These are phyloP conservation scores for Nasonovia ribisnigri DNA, from an alignment of 2,888 invertebrate genomes.

Conservation along the genomic window DNA sequence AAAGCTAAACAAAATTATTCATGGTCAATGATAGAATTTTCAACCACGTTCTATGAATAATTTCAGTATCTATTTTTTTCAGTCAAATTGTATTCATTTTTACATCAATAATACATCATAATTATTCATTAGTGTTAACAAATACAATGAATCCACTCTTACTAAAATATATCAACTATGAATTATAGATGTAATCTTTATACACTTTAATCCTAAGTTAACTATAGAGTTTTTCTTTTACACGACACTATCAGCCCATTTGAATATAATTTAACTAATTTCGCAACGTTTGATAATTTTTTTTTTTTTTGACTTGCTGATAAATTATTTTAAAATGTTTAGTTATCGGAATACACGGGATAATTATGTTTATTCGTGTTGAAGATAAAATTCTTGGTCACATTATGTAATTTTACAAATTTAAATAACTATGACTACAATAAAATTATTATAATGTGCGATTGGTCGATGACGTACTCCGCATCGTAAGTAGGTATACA, in stretches of 20 bases:
- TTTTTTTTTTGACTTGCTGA: neutral
- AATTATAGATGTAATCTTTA: neutral
- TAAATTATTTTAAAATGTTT: neutral
- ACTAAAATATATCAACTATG: neutral
- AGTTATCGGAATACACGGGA: neutral
- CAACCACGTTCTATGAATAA: neutral
- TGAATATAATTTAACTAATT: neutral
- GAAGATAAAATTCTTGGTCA: neutral
- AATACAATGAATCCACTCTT: neutral
- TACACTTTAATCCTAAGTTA: neutral
- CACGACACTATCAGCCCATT: neutral
- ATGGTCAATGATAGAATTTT: neutral
- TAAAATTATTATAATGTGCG: neutral
- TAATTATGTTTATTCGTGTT: neutral
- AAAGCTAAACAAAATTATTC: neutral
- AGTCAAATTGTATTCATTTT: neutral
- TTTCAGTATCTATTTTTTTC: neutral
- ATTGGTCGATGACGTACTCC: neutral
- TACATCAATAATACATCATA: neutral
- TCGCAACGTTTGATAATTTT: neutral
- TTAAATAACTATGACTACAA: neutral
- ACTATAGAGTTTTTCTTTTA: neutral
- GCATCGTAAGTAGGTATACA: neutral
- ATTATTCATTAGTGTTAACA: neutral
- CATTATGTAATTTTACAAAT: neutral